These are phyloP conservation scores for Acanthosepion esculentum DNA, from an alignment of 2,888 invertebrate genomes.

Conservation along the genomic window DNA sequence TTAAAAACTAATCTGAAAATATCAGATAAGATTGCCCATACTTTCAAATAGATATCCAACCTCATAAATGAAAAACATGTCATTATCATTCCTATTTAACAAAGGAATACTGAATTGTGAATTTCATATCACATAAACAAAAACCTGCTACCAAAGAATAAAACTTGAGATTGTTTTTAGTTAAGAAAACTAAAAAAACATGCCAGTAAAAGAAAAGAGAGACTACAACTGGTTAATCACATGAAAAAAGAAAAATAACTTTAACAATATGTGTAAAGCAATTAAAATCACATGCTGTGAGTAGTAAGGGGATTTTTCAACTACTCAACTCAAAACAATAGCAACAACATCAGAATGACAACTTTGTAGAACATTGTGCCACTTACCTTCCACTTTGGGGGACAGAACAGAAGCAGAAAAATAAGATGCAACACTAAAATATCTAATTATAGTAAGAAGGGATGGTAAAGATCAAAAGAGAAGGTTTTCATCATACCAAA, in stretches of 20 bases:
- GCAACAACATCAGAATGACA: slow-evolving; percentile 45
- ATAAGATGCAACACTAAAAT: slow-evolving; percentile 44
- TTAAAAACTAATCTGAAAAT: too few species aligned
- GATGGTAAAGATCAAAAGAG: too few species aligned
- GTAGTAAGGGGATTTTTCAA: not conserved
- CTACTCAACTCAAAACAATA: slow-evolving; percentile 36
- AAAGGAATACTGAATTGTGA: too few species aligned
- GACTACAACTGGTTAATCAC: not conserved
- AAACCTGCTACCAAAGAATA: not conserved
- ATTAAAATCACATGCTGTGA: not conserved
- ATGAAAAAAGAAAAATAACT: not conserved
- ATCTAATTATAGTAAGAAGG: not conserved
- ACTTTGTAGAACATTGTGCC: slow-evolving; percentile 24
- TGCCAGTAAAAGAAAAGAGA: not conserved
- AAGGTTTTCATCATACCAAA: not conserved
- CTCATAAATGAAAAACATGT: too few species aligned
- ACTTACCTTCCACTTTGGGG: slow-evolving; percentile 45
- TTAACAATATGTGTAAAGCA: not conserved
- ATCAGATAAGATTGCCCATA: too few species aligned
- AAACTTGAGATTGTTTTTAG: not conserved
- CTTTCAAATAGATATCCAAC: too few species aligned
- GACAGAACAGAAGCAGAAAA: slow-evolving; percentile 42
- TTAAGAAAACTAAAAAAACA: not conserved
- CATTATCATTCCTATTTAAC: too few species aligned
- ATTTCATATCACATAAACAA: not conserved